Base-by-base conservation (phyloP, 92 coral and sea anemone genomes). In the Porites rus region DNA sequence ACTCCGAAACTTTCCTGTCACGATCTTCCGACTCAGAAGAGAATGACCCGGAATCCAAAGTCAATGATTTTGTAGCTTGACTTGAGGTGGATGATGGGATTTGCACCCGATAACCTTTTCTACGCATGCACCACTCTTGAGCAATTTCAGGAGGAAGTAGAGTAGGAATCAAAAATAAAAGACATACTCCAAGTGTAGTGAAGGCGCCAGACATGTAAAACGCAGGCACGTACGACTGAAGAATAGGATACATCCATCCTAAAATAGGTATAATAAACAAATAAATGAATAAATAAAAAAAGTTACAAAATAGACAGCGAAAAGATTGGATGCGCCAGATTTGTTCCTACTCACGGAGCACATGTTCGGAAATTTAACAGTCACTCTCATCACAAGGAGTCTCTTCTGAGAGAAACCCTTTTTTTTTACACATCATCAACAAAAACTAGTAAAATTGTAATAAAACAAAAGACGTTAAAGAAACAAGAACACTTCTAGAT, bases 151-250 rank as follows among this genome's bases (percentile, higher is more conserved):
- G 75, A 51, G 98, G 98, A 65, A 94, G 98, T 74, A 94, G 90
- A 50, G 81, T 69, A 17, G 98, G 98, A 6, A 92, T 77, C 24
- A 92, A 77, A 78, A 94, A 94, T 46, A 94, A 84, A 10, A 94
- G 91, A 72, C 95, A 92, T 38, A 88, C 95, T 46, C 95, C 98
- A 16, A 83, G 28, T 3, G 89, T 87, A 16, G 95, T 94, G 83
- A 92, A 89, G 46, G 89, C 98, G 20, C 98, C 98, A 22, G 98
- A 93, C 94, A 93, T 94, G 88, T 86, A 90, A 87, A 94, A 94
- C 21, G 98, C 94, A 4, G 94, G 98, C 80, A 83, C 91, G 78
- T 94, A 94, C 18, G 79, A 84, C 67, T 90, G 80, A 73, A 90
- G 69, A 6, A 78, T 17, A 7, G 77, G 88, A 65, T 94, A 94